These are phyloP conservation scores for Sinocyclocheilus maitianheensis DNA, from an alignment of 2,113 vertebrate species.

Conservation along the genomic window DNA sequence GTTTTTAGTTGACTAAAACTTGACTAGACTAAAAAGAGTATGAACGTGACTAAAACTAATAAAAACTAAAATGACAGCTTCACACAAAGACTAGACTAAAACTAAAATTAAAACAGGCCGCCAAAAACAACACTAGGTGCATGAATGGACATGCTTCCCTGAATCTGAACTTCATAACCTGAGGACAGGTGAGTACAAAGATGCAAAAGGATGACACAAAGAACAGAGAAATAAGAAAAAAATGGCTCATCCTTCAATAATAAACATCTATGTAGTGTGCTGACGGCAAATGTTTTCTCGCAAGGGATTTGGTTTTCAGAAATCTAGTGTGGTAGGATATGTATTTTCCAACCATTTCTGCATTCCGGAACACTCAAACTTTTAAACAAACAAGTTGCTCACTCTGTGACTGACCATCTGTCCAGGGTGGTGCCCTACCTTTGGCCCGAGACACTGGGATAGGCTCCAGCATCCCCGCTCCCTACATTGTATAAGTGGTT, in stretches of 20 bases:
- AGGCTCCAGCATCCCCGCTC: background rate
- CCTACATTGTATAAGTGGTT: background rate
- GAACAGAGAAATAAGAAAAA: background rate
- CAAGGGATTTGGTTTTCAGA: background rate
- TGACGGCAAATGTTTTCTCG: background rate
- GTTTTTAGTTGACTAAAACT: too few relatives aligned
- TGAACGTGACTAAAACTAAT: too few relatives aligned
- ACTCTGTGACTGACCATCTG: background rate
- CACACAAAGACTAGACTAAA: too few relatives aligned
- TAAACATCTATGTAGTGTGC: background rate
- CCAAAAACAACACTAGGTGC: too few relatives aligned
- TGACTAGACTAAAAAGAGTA: too few relatives aligned
- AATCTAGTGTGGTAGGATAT: background rate
- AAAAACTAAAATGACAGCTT: too few relatives aligned
- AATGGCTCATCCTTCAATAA: background rate
- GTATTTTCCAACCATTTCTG: background rate
- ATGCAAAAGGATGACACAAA: background rate
- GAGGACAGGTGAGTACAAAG: background rate
- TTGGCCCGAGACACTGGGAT: background rate
- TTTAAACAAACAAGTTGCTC: constrained; percentile 6
- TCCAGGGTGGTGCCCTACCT: background rate
- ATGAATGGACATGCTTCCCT: background rate
- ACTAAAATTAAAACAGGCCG: too few relatives aligned
- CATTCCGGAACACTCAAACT: background rate
- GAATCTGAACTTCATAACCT: background rate